Base-by-base conservation (phyloP, 2,797 vertebrate species). In the Mastacembelus armatus region DNA sequence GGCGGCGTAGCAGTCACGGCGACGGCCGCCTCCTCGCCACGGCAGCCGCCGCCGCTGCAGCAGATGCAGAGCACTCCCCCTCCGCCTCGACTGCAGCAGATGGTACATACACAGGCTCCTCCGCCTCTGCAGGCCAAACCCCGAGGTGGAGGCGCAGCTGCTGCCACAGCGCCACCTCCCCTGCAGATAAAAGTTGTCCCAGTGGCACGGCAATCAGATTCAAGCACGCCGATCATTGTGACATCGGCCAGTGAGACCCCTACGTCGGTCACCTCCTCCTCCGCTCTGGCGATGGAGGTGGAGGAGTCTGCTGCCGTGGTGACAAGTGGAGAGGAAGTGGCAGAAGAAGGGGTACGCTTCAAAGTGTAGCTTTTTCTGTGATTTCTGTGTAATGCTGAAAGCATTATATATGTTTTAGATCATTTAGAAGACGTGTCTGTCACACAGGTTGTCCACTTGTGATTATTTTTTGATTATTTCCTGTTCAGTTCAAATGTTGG, bases 41-140 rank as follows among this genome's bases (percentile, higher is more conserved):
- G 92, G 16, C 95, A 94, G 77, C 96, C 96, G 1, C 96, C 96
- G 0, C 96, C 96, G 0, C 94, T 96, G 4, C 92, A 96, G 81
- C 96, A 96, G 82, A 96, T 96, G 92, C 95, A 96, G 88, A 94
- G 93, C 78, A 94, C 95, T 2, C 92, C 91, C 0, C 92, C 81
- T 0, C 94, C 95, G 0, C 95, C 93, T 18, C 51, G 89, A 87
- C 88, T 95, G 57, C 95, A 95, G 83, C 95, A 95, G 83, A 93
- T 94, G 91, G 93, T 95, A 4, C 88, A 94, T 84, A 78, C 92
- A 74, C 94, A 94, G 68, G 91, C 95, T 0, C 96, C 95, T 0
- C 95, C 96, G 0, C 96, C 95, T 0, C 92, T 98, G 16, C 96
- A 95, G 85, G 92, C 93, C 27, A 94, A 97, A 45, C 94, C 94